A percentile compares a stretch with the other conserved stretches of the same genome.
These are phyloP conservation scores for Sminthurinus aureus DNA, from an alignment of 2,888 invertebrate species.

Conservation along the genomic window DNA sequence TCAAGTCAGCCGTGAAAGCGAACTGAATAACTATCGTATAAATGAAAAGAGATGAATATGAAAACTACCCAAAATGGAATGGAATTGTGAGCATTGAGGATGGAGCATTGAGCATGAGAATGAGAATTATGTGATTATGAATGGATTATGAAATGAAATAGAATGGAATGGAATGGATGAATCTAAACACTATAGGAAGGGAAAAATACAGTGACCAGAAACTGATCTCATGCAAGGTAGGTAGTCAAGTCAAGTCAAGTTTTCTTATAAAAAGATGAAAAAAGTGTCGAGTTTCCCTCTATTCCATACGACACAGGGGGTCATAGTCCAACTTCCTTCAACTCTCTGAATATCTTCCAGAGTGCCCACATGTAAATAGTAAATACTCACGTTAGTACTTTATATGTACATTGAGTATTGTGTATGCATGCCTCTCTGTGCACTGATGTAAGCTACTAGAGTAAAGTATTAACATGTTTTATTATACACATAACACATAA, in stretches of 20 bases:
- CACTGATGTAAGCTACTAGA: background rate
- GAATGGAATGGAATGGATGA: background rate
- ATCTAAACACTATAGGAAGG: background rate
- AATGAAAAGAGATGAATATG: background rate
- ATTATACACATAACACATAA: no score
- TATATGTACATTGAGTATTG: no score
- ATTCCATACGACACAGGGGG: constrained; percentile 10
- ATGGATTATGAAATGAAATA: background rate
- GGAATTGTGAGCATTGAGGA: background rate
- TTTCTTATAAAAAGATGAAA: background rate
- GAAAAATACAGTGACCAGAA: constrained; percentile 14
- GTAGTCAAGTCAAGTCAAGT: constrained; percentile 8
- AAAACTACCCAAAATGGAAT: constrained; percentile 9
- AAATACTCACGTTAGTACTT: no score
- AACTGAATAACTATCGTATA: background rate
- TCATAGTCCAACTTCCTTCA: background rate
- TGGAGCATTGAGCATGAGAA: background rate
- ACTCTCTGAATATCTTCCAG: background rate
- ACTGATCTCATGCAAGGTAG: constrained; percentile 23
- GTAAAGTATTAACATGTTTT: no score
- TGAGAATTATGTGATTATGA: constrained; percentile 22
- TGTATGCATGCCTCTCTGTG: background rate
- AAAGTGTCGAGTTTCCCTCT: constrained; percentile 32
- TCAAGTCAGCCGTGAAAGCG: constrained; percentile 19
- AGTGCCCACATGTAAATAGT: no score